phyloP scores from a whole-genome alignment of 2,797 vertebrate species.

The Heterohyrax brucei region DNA sequence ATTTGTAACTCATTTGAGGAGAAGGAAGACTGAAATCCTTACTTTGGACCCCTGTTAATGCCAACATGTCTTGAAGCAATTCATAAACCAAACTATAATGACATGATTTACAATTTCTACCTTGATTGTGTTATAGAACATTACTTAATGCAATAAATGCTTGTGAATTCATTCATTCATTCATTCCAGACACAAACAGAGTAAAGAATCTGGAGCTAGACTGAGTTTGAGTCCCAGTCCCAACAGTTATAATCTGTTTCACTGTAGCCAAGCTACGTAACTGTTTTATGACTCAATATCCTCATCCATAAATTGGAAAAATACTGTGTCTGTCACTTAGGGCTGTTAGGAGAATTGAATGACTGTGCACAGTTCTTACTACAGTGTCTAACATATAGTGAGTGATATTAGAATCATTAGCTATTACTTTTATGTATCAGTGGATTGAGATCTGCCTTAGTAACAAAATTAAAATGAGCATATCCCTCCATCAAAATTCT shows the following conservation, averaged over 20 bases:
- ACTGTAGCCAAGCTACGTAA: neutral
- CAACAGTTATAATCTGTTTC: neutral
- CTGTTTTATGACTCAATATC: neutral
- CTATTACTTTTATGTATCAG: neutral
- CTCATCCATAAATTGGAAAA: neutral
- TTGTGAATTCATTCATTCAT: neutral
- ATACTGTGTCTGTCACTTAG: neutral
- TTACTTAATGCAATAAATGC: neutral
- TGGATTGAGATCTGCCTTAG: neutral
- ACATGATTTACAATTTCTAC: conserved; percentile 32
- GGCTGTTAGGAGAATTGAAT: neutral
- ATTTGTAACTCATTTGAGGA: neutral
- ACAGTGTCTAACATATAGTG: neutral
- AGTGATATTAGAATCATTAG: neutral
- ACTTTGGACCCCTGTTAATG: neutral
- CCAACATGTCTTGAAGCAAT: conserved; percentile 23
- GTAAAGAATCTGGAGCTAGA: neutral
- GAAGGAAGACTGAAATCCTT: neutral
- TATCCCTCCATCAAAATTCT: neutral
- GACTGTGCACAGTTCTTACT: neutral
- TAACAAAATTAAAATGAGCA: neutral
- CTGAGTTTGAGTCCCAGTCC: neutral
- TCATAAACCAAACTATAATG: conserved; percentile 7
- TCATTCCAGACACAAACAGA: conserved; percentile 7
- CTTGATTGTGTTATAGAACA: neutral